phyloP scores from a whole-genome alignment of 2,797 vertebrate genomes.

The Glyptemys insculpta region DNA sequence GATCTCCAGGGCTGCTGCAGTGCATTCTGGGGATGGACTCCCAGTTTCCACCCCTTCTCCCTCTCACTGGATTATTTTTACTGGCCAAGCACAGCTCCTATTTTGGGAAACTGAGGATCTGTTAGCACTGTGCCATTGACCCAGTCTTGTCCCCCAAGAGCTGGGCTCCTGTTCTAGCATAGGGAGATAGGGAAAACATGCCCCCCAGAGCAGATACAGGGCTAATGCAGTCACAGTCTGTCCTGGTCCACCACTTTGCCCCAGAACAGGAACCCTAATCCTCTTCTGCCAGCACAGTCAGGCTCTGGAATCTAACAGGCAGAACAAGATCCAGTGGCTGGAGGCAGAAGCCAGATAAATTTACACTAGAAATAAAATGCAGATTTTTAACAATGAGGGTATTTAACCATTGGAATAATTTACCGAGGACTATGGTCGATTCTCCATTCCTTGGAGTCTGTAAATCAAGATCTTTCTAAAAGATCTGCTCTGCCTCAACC shows the following conservation, averaged over 20 bases:
- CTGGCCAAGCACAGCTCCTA: conserved; percentile 31
- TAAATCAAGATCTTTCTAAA: neutral
- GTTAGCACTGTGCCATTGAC: neutral
- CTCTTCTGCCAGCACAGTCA: neutral
- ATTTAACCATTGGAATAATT: neutral
- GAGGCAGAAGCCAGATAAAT: neutral
- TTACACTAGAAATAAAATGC: neutral
- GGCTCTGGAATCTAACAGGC: neutral
- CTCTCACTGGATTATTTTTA: conserved; percentile 20
- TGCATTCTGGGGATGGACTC: accelerated
- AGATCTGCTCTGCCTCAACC: neutral
- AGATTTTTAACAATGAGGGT: neutral
- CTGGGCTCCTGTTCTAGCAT: neutral
- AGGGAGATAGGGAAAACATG: no score
- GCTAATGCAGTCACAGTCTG: neutral
- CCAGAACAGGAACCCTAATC: neutral
- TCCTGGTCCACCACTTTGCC: neutral
- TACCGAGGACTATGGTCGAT: neutral
- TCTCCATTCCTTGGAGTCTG: neutral
- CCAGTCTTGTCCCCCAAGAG: neutral
- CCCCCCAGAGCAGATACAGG: neutral
- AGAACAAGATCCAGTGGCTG: neutral
- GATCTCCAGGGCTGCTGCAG: accelerated
- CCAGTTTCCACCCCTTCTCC: accelerated
- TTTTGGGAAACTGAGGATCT: conserved; percentile 7